Conservation (phyloP, 2,888 invertebrate genomes). For the Lypha dubia region DNA sequence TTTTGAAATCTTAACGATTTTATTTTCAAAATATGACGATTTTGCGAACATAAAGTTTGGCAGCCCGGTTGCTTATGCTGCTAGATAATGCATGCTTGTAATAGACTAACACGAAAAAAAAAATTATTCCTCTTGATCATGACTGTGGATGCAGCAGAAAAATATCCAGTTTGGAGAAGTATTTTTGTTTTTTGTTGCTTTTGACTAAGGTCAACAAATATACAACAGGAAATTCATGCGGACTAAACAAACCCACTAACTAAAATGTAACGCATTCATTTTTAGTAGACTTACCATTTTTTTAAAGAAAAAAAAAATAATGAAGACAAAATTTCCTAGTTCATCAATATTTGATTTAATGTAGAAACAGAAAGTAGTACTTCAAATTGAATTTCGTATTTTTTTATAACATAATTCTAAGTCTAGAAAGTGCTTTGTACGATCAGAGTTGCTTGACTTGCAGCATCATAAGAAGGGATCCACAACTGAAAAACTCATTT, state of each 20-base stretch:
- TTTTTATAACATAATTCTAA: not conserved
- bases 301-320: not conserved
- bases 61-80: too few species aligned
- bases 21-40: too few species aligned
- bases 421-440: too few species aligned
- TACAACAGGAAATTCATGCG: not conserved
- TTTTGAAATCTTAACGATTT: too few species aligned
- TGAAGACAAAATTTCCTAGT: not conserved
- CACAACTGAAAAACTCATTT: too few species aligned
- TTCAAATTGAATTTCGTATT: not conserved
- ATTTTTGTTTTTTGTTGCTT: not conserved
- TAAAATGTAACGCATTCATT: not conserved
- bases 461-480: too few species aligned
- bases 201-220: not conserved
- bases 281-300: not conserved
- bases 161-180: conserved; percentile 38
- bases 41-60: too few species aligned
- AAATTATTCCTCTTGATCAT: conserved; percentile 22
- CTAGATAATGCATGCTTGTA: conserved; percentile 23
- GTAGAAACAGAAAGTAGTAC: not conserved
- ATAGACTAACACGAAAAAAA: not conserved
- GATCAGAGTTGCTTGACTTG: too few species aligned
- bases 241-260: not conserved
- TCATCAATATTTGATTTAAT: not conserved
- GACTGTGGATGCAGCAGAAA: conserved; percentile 17